phyloP scores from a whole-genome alignment of 1,140 invertebrate species.

The Charaxes varanes region DNA sequence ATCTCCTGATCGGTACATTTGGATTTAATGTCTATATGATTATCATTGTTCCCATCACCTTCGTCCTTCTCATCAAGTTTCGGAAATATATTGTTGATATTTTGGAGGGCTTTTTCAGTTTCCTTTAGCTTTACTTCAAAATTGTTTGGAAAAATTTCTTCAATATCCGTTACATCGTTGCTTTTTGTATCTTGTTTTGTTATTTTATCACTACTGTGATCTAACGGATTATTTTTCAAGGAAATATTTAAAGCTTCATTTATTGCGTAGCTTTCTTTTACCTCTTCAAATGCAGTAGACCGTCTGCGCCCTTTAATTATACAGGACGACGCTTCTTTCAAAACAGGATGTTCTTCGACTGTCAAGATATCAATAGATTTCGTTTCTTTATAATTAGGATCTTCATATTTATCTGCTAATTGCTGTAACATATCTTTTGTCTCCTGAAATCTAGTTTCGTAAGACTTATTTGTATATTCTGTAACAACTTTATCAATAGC shows the following conservation, averaged over 20 bases:
- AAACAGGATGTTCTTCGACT: conserved; percentile 29
- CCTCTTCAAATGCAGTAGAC: conserved; percentile 33
- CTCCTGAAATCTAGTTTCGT: conserved; percentile 57
- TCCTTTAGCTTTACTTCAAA: conserved; percentile 49
- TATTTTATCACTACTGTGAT: conserved; percentile 23
- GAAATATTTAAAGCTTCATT: conserved; percentile 57
- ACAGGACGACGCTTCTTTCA: conserved; percentile 49
- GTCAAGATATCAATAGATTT: conserved; percentile 17
- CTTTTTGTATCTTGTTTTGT: conserved; percentile 18
- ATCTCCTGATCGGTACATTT: background rate
- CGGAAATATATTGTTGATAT: conserved; percentile 44
- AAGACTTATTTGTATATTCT: conserved; percentile 57
- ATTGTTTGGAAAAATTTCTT: conserved; percentile 34
- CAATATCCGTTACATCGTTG: conserved; percentile 21
- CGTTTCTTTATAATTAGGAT: conserved; percentile 19
- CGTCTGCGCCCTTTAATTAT: conserved; percentile 31
- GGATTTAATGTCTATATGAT: background rate
- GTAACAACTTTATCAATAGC: conserved; percentile 59
- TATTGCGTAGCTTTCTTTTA: conserved; percentile 49
- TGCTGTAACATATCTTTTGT: conserved; percentile 54
- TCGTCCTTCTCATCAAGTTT: conserved; percentile 13
- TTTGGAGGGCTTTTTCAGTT: conserved; percentile 47
- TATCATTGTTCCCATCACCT: background rate
- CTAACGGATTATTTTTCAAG: conserved; percentile 41
- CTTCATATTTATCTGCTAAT: conserved; percentile 54